Evolutionary conservation across 2,888 invertebrate genomes (phyloP).

Genomic region (Blastobasis adustella): DNA sequence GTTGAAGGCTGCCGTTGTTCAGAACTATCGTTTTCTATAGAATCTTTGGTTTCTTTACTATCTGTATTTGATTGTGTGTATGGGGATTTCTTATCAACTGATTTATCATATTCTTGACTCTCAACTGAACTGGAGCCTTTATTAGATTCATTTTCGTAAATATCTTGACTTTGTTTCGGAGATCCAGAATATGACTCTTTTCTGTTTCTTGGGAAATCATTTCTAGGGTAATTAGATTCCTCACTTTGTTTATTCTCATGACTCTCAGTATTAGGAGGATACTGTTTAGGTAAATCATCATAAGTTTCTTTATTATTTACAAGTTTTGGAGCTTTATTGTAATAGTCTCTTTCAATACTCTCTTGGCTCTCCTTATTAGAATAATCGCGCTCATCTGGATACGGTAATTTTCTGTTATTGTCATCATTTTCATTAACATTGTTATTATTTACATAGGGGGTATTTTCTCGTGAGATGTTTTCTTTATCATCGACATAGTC

Average conservation of each 20-base stretch:
- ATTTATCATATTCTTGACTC: no score
- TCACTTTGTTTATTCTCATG: not conserved
- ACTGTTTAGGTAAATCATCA: not conserved
- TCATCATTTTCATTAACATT: no score
- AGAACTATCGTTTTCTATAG: not conserved
- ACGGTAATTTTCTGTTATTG: no score
- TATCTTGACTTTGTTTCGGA: slow-evolving; percentile 17
- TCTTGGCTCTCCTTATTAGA: not conserved
- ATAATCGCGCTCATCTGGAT: not conserved
- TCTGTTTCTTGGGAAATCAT: not conserved
- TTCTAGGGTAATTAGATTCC: not conserved
- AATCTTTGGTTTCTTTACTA: not conserved
- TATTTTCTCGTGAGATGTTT: no score
- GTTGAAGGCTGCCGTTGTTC: not conserved
- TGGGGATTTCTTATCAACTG: not conserved
- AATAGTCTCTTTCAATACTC: not conserved
- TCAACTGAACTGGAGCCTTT: not conserved
- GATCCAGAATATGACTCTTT: not conserved
- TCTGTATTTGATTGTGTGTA: not conserved
- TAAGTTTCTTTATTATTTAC: not conserved
- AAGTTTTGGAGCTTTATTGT: not conserved
- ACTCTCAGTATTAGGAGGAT: no score
- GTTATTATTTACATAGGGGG: no score
- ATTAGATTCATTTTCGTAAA: slow-evolving; percentile 7
- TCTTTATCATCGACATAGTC: no score